Evolutionary conservation across 2,797 vertebrate genomes (phyloP), one percentile per base, ranked within the genome.

Genomic region (Sebastes taczanowskii): DNA sequence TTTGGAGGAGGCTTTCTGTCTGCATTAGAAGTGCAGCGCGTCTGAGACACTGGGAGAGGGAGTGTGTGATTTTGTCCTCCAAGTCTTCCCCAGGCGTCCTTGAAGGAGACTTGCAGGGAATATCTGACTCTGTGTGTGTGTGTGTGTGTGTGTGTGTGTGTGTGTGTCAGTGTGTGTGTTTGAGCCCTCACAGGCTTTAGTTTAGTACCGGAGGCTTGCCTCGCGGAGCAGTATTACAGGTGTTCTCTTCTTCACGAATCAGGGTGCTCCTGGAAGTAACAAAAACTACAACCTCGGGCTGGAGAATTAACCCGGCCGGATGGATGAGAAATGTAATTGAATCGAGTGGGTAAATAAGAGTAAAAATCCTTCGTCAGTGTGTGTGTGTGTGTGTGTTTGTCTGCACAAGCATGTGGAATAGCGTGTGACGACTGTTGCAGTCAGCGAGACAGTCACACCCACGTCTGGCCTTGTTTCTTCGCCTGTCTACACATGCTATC

Each of bases 61-160:
- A 91, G 88, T 92, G 87, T 93, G 91, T 94, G 92, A 94, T 91
- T 93, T 92, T 92, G 93, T 93, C 92, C 94, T 94, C 93, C 89
- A 95, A 94, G 90, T 93, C 91, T 91, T 94, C 91, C 92, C 90
- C 88, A 91, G 87, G 87, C 86, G 89, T 93, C 94, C 95, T 95
- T 95, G 92, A 94, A 93, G 91, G 85, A 92, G 88, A 93, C 93
- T 94, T 91, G 91, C 79, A 78, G 90, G 85, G 90, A 93, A 91
- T 92, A 87, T 91, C 81, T 92, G 89, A 88, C 86, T 90, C 18
- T 62, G 23, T 78, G 65, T 70, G 66, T 58, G 78, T 73, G 79
- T 60, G 84, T 64, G 78, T 70, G 60, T 75, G 84, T 55, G 78
- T 69, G 60, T 73, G 84, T 55, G 76, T 71, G 79, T 60, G 84